Conservation (phyloP, 2,888 invertebrate species). For the Scaptomyza tumidula region DNA sequence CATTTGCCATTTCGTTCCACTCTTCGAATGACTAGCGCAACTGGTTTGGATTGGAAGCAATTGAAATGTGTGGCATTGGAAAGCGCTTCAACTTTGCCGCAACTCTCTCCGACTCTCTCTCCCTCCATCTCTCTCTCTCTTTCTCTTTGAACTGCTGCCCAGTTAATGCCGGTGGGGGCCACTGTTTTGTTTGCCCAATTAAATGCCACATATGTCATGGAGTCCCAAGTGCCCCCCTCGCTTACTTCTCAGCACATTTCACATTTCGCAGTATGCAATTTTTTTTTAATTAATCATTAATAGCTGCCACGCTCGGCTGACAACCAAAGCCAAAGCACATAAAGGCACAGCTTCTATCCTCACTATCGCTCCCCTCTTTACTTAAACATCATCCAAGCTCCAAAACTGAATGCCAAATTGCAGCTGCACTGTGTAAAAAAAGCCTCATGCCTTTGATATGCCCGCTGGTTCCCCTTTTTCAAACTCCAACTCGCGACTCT, state of each 20-base stretch:
- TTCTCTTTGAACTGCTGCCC: background rate
- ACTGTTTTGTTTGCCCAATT: constrained; percentile 74
- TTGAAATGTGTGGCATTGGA: constrained; percentile 72
- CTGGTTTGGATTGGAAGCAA: constrained; percentile 55
- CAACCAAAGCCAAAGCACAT: constrained; percentile 42
- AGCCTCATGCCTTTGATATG: constrained; percentile 55
- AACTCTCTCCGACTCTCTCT: background rate
- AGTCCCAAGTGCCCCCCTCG: constrained; percentile 18
- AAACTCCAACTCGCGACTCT: constrained; percentile 21
- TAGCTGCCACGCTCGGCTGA: constrained; percentile 65
- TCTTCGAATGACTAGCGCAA: constrained; percentile 53
- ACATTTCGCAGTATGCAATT: constrained; percentile 53
- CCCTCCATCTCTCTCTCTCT: background rate
- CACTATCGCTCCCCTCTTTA: background rate
- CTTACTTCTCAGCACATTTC: background rate
- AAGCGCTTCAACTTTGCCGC: constrained; percentile 22
- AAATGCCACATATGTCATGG: constrained; percentile 76
- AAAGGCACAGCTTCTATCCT: constrained; percentile 19
- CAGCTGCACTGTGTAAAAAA: constrained; percentile 25
- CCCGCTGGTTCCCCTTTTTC: constrained; percentile 21
- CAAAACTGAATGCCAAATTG: constrained; percentile 61
- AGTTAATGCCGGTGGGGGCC: constrained; percentile 43
- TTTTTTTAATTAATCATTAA: constrained; percentile 79
- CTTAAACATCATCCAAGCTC: background rate
- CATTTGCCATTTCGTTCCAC: constrained; percentile 56